These are phyloP conservation scores for Manduca sexta DNA, from an alignment of 1,140 invertebrate species.

Conservation along the genomic window DNA sequence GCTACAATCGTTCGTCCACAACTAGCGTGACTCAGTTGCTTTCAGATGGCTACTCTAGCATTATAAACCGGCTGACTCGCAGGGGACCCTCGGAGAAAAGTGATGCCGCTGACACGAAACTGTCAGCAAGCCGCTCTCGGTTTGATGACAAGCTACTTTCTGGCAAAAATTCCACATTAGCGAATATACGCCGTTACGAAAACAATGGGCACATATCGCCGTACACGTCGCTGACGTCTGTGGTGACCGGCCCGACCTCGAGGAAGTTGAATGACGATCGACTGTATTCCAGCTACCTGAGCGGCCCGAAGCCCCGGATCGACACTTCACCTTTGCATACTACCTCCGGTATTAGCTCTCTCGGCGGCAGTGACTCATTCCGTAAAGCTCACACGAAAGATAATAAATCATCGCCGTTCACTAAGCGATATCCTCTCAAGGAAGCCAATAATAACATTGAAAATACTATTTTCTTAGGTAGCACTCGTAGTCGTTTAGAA, in stretches of 20 bases:
- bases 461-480: conserved; percentile 59
- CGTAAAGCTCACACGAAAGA: conserved; percentile 57
- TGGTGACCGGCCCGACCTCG: conserved; percentile 24
- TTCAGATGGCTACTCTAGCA: conserved; percentile 87
- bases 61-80: conserved; percentile 84
- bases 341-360: conserved; percentile 45
- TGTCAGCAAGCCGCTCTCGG: conserved; percentile 38
- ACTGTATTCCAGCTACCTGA: conserved; percentile 52
- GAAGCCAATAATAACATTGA: conserved; percentile 67
- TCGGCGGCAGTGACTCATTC: conserved; percentile 59
- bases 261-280: conserved; percentile 59
- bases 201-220: conserved; percentile 58
- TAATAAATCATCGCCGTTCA: conserved; percentile 56
- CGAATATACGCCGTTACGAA: conserved; percentile 60
- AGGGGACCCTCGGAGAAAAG: conserved; percentile 80
- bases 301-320: conserved; percentile 42
- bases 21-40: conserved; percentile 88
- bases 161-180: conserved; percentile 50
- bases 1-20: conserved; percentile 84
- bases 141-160: conserved; percentile 62
- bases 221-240: conserved; percentile 42
- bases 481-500: conserved; percentile 78
- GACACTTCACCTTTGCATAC: conserved; percentile 56
- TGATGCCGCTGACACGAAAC: conserved; percentile 44
- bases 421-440: conserved; percentile 61